These are phyloP conservation scores for Zosterops borbonicus DNA, from an alignment of 2,113 vertebrate species.

Conservation along the genomic window DNA sequence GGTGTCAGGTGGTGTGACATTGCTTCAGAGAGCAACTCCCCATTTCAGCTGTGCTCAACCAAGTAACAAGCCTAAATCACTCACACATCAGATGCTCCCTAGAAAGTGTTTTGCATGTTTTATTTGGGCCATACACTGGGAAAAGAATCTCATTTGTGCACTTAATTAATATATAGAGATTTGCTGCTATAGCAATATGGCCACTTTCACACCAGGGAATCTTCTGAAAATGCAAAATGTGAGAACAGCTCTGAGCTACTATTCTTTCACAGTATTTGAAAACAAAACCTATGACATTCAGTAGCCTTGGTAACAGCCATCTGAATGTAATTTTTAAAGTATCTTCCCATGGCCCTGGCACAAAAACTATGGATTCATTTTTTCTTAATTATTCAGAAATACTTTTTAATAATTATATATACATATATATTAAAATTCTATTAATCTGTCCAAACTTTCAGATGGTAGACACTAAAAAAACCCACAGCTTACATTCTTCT, in stretches of 20 bases:
- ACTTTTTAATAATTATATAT: background rate
- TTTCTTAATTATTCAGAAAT: background rate
- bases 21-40: background rate
- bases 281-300: background rate
- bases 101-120: background rate
- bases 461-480: background rate
- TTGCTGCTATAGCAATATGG: background rate
- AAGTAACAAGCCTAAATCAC: background rate
- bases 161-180: background rate
- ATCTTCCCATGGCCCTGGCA: background rate
- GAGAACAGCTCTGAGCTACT: background rate
- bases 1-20: rapidly evolving
- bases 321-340: background rate
- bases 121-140: background rate
- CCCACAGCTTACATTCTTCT: background rate
- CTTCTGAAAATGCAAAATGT: background rate
- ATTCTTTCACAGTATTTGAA: background rate
- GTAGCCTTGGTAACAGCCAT: constrained; percentile 10
- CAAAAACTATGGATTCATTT: background rate
- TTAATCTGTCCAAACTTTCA: background rate
- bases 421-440: background rate
- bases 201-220: constrained; percentile 16
- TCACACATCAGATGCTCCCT: constrained; percentile 12
- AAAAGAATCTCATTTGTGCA: background rate
- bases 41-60: background rate